phyloP scores from a whole-genome alignment of 1,140 invertebrate genomes.

The Meteorus sp. region DNA sequence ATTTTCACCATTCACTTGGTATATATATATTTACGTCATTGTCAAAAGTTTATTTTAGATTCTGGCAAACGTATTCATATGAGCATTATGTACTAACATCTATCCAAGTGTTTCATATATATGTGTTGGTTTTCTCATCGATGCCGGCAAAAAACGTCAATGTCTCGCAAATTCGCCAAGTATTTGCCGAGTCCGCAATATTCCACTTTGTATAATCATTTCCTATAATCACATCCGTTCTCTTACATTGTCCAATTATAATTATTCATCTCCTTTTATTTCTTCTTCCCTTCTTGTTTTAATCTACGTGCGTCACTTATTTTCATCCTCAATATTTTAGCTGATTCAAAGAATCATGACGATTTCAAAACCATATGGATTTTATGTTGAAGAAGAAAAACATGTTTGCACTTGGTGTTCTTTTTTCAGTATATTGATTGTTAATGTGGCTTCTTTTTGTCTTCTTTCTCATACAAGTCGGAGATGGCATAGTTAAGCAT shows the following conservation, averaged over 20 bases:
- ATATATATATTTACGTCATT: constrained; percentile 50
- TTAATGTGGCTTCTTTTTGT: background rate
- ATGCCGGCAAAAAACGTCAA: constrained; percentile 12
- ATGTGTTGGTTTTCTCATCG: constrained; percentile 4
- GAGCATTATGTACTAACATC: no score
- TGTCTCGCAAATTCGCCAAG: constrained; percentile 24
- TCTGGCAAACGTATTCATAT: constrained; percentile 20
- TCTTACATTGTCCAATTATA: background rate
- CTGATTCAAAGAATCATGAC: no score
- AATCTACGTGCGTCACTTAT: no score
- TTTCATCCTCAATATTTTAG: no score
- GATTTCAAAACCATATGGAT: no score
- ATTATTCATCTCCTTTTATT: background rate
- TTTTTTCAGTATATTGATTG: no score
- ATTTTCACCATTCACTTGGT: constrained; percentile 36
- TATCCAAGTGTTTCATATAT: no score
- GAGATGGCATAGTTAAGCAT: background rate
- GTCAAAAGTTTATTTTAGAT: constrained; percentile 52
- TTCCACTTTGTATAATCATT: background rate
- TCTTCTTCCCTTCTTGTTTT: background rate
- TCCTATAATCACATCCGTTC: background rate
- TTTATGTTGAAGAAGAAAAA: no score
- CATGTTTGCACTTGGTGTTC: no score
- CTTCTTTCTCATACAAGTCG: background rate
- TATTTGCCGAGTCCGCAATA: background rate